These are phyloP conservation scores for Dromiciops gliroides DNA, from an alignment of 2,113 vertebrate species.

Conservation along the genomic window DNA sequence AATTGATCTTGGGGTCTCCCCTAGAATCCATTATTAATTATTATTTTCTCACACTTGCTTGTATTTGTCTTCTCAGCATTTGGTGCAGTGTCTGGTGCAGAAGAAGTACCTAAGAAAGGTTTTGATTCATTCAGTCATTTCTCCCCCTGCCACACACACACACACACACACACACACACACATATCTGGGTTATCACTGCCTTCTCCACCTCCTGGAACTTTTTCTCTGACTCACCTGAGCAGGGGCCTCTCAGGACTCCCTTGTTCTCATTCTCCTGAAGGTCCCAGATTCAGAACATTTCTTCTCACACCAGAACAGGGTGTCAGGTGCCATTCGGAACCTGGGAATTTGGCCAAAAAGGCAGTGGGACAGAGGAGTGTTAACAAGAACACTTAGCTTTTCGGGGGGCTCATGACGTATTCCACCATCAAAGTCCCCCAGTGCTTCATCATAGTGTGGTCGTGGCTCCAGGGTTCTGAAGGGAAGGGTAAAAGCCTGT, in stretches of 20 bases:
- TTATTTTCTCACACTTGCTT: no score
- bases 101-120: neutral
- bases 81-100: neutral
- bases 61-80: neutral
- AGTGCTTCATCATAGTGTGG: neutral
- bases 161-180: no score
- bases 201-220: neutral
- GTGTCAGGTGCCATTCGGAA: neutral
- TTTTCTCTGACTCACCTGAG: neutral
- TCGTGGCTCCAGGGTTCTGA: neutral
- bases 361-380: neutral
- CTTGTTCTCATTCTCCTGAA: neutral
- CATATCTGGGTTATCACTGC: neutral
- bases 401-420: neutral
- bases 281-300: neutral
- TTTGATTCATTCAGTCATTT: neutral
- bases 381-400: neutral
- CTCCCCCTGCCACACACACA: no score
- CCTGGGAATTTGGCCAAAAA: neutral
- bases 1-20: no score
- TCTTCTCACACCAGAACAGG: neutral
- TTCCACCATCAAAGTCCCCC: neutral
- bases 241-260: neutral
- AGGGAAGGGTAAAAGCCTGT: neutral
- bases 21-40: no score